Evolutionary conservation across 2,113 vertebrate genomes (phyloP), one percentile per base, ranked within the genome.

Genomic region (Triplophysa dalaica): DNA sequence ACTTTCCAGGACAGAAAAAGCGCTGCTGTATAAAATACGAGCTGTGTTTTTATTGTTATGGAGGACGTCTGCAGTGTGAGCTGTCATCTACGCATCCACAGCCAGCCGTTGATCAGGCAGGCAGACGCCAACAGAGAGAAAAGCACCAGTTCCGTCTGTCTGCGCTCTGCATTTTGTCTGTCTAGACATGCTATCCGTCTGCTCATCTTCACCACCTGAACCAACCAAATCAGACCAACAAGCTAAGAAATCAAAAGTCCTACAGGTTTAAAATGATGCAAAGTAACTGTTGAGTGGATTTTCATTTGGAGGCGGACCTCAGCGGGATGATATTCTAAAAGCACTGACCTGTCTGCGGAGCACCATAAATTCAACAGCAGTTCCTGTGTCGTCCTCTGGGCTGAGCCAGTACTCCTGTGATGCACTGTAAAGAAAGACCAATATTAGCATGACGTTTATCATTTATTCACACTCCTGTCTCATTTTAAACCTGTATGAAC

Each of bases 1-100:
- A 17, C 14, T 50, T 69, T 3, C 22, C 67, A 26, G 1, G 29
- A 50, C 45, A 50, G 45, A 50, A 50, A 14, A 52, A 52, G 48
- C 68, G 5, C 22, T 8, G 24, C 9, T n/a, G 68, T 54, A 6
- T 54, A 54, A 19, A 17, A 17, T 54, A 19, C 19, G 14, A 54
- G 54, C 41, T 17, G 66, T 21, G 48, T 29, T 38, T 62, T 75
- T 21, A 8, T 78, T 43, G 24, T 41, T 64, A 21, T 3, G 19
- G 5, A 26, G 48, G 14, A 48, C 1, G 29, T 13, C 14, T 50
- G n/a, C 12, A 14, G 13, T 56, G 24, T 22, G 41, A 63, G 68
- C 63, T 21, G 75, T 85, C 86, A 91, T 90, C 88, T 88, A 76
- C 91, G 89, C n/a, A 94, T 73, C 93, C 94, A 95, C 38, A 95